Percentiles rank a stretch among this genome's conserved stretches.
These are phyloP conservation scores for Psephotus haematonotus DNA, from an alignment of 2,113 vertebrate species.

Conservation along the genomic window DNA sequence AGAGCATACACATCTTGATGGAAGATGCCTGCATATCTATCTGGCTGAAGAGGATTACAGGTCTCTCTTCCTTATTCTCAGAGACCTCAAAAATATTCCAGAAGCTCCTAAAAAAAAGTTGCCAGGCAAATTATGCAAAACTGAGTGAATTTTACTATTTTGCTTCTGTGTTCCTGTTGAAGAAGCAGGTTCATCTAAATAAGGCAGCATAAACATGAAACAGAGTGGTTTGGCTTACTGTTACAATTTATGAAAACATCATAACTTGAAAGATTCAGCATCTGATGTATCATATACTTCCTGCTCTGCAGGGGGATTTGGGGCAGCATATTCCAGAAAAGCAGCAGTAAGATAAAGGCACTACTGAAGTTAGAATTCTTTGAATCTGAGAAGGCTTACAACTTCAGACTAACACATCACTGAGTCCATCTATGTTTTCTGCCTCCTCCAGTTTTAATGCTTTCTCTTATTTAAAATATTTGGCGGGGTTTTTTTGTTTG, in stretches of 20 bases:
- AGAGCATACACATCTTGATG: neutral
- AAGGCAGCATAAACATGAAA: constrained; percentile 4
- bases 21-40: neutral
- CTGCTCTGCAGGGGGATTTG: neutral
- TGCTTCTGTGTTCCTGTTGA: neutral
- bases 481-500: neutral
- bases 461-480: neutral
- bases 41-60: neutral
- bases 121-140: neutral
- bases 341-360: neutral
- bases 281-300: neutral
- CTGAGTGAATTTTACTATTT: neutral
- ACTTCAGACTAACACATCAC: neutral
- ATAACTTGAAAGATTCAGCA: neutral
- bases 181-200: neutral
- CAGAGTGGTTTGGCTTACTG: neutral
- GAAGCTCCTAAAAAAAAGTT: neutral
- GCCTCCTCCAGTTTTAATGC: neutral
- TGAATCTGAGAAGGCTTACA: neutral
- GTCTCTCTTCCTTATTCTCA: neutral
- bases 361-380: neutral
- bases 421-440: neutral
- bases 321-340: neutral
- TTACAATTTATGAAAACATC: constrained; percentile 1
- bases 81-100: neutral